Percentiles rank a stretch among this genome's conserved stretches.
Evolutionary conservation across 2,888 invertebrate species (phyloP).

Genomic region (Drosophila fungiperda): DNA sequence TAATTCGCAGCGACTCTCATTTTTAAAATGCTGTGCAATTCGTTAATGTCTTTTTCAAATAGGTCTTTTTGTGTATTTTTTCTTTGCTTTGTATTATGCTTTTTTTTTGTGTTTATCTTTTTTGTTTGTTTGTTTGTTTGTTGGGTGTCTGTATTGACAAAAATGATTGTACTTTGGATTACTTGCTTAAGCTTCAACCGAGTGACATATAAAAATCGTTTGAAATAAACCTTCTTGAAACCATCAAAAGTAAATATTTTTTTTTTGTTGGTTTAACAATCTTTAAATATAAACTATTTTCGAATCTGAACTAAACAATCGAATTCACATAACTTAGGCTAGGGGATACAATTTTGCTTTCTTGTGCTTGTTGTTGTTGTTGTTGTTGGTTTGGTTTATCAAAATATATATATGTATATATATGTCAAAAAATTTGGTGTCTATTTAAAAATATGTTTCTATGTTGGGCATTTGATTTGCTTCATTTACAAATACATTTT

Average conservation of each 20-base stretch:
- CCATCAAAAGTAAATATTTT: conserved; percentile 62
- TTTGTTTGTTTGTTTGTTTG: conserved; percentile 21
- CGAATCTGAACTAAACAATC: conserved; percentile 12
- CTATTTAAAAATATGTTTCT: conserved; percentile 51
- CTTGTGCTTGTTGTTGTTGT: conserved; percentile 12
- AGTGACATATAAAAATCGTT: conserved; percentile 56
- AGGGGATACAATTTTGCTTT: conserved; percentile 57
- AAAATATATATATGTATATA: conserved; percentile 68
- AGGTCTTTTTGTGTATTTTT: conserved; percentile 17
- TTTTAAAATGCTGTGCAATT: conserved; percentile 19
- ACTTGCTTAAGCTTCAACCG: conserved; percentile 73
- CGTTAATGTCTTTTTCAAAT: conserved; percentile 11
- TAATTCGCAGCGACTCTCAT: conserved; percentile 14
- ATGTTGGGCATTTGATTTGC: conserved; percentile 25
- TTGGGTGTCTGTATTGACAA: conserved; percentile 75
- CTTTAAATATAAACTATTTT: conserved; percentile 22
- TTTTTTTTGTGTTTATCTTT: conserved; percentile 17
- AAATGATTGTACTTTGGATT: conserved; percentile 79
- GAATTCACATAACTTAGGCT: conserved; percentile 64
- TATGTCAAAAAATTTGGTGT: conserved; percentile 67
- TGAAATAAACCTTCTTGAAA: conserved; percentile 63
- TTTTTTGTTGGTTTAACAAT: conserved; percentile 22
- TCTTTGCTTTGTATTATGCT: conserved; percentile 9
- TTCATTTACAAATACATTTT: conserved; percentile 61
- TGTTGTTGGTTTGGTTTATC: conserved; percentile 51